Evolutionary conservation across 2,113 vertebrate species (phyloP).

Genomic region (Pithys albifrons): DNA sequence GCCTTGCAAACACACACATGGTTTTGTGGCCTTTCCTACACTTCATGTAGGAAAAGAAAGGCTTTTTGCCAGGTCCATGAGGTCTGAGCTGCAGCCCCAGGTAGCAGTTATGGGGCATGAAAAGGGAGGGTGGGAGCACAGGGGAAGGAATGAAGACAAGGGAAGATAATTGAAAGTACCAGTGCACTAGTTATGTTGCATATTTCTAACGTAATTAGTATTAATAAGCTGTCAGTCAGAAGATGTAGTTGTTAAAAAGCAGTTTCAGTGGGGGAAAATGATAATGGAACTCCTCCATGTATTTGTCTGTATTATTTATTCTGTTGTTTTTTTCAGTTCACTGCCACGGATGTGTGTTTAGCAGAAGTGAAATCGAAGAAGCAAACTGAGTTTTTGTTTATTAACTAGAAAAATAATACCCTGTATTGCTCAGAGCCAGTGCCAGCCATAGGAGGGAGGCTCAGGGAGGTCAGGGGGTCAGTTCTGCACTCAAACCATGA

Average conservation of each 20-base stretch:
- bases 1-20: accelerated
- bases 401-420: background rate
- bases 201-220: constrained; percentile 65
- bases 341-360: background rate
- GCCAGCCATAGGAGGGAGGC: background rate
- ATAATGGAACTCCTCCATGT: constrained; percentile 58
- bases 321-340: background rate
- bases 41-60: accelerated
- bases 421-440: background rate
- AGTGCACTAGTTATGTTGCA: constrained; percentile 57
- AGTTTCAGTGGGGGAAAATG: constrained; percentile 25
- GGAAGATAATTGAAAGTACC: constrained; percentile 62
- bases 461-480: background rate
- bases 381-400: background rate
- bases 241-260: constrained; percentile 66
- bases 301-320: constrained; percentile 59
- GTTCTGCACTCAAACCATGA: background rate
- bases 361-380: background rate
- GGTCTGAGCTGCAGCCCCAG: background rate
- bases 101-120: background rate
- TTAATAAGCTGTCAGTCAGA: constrained; percentile 71
- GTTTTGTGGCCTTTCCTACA: background rate
- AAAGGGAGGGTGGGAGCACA: constrained; percentile 26
- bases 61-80: background rate
- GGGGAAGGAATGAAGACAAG: constrained; percentile 47